Base-by-base conservation (phyloP, 2,113 vertebrate genomes). In the Gorsachius goisagi region DNA sequence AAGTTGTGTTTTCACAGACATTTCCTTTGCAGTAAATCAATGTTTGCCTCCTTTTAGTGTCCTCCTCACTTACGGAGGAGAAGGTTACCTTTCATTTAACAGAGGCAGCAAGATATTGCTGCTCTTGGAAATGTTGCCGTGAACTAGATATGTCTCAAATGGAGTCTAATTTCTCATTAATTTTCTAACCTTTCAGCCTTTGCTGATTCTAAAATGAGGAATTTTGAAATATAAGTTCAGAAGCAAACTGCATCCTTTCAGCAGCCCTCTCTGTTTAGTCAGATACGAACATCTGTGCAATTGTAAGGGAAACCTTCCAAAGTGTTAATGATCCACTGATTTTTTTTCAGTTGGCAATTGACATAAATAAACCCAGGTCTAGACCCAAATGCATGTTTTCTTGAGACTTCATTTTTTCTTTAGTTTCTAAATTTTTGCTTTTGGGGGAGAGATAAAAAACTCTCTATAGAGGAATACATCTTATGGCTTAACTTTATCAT, bases 1-100 rank as follows among this genome's bases (percentile, higher is more conserved):
- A 90, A 76, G 30, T 67, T 84, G 52, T 83, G 83, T 78, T 95
- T 95, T 94, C 60, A 60, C 56, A 95, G 93, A 53, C 88, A 30
- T 95, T 95, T 96, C 68, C 79, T 94, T 78, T 80, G 17, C 69
- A 72, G 30, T 94, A 88, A 88, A 88, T 90, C 64, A 94, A 28
- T 0, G 0, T 74, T 75, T 92, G 47, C 59, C 82, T 88, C 63
- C 71, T 93, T 81, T 92, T 53, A 44, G 35, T 47, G 53, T 95
- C 68, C 67, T 91, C 78, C 90, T 85, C 44, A 21, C 55, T 88
- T 77, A 21, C 0, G 39, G 63, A 37, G 72, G 85, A 80, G 53
- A 56, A 79, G n/a, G 26, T 80, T 85, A 32, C 50, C 32, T 83
- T 93, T 93, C 63, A 52, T 83, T 93, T 91, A 62, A 76, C 68